Conservation (phyloP, 2,113 vertebrate species). For the Megalops atlanticus region DNA sequence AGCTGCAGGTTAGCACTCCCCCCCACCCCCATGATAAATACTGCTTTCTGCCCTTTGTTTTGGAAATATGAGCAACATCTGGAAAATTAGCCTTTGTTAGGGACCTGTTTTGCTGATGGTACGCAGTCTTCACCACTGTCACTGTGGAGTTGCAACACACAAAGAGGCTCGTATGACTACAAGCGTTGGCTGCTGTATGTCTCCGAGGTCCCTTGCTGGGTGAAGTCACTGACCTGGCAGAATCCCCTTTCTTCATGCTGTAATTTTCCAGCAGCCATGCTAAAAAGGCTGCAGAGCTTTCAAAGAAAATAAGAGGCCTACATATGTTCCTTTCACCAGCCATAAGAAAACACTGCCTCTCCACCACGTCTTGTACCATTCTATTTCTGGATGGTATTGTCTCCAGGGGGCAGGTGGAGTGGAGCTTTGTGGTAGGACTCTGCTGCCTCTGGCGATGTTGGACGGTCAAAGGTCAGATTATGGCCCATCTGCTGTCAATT, state of each 20-base stretch:
- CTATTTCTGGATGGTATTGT: not conserved
- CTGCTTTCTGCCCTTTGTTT: no score
- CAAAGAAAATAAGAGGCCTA: not conserved
- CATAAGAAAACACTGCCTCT: no score
- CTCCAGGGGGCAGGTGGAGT: not conserved
- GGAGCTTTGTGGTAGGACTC: not conserved
- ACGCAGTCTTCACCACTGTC: no score
- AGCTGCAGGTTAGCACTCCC: no score
- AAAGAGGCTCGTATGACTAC: no score
- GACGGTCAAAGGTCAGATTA: constrained; percentile 2
- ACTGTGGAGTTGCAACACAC: no score
- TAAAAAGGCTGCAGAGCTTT: constrained; percentile 25
- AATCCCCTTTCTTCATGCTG: not conserved
- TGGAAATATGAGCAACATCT: no score
- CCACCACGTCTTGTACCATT: not conserved
- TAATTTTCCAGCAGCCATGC: constrained; percentile 38
- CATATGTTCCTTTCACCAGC: no score
- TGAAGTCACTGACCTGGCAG: not conserved
- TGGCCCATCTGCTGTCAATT: constrained; percentile 9
- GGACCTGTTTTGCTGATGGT: no score
- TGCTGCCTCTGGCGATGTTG: not conserved
- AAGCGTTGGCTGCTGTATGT: not conserved
- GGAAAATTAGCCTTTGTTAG: no score
- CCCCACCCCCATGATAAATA: no score
- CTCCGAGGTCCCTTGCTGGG: not conserved